Evolutionary conservation across 2,113 vertebrate species (phyloP), one percentile per base, ranked within the genome.

Genomic region (Sinocyclocheilus anshuiensis): DNA sequence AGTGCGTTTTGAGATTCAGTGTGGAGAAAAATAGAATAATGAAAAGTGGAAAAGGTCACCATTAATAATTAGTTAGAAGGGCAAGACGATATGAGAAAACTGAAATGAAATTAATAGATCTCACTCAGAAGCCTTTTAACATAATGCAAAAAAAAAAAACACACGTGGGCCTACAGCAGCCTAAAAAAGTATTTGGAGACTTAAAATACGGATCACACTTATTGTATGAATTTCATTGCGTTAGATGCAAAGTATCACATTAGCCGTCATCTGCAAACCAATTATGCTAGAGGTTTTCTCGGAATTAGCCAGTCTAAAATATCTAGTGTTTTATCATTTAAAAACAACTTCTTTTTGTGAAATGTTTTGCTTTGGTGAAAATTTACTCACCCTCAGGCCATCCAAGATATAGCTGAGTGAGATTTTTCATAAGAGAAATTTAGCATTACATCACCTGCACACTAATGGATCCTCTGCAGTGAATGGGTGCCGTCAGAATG

Each of bases 21-120:
- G 42, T 53, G 48, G 80, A 77, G 45, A 36, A 33, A n/a, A 71
- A 80, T 24, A 72, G 55, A 77, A 63, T 67, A 67, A 48, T 81
- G 76, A 63, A 74, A 61, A 80, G 78, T 75, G 69, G 75, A 83
- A 83, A 89, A 89, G 88, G 88, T 87, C 84, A 84, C 61, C 50
- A 74, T 39, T 84, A 69, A 81, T 87, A 76, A 89, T 87, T 86
- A 80, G 65, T 71, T 77, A 15, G 75, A 61, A 85, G 63, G 65
- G 78, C 50, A 86, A 61, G 42, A 74, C 15, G 24, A 50, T 45
- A 80, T 50, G 78, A 84, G 48, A 45, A 87, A 78, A 39, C 63
- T 42, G 61, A 86, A 86, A 83, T 76, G 13, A 82, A 88, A 75
- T 75, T 55, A 87, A 83, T 80, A 18, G 33, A 67, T n/a, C 24